Evolutionary conservation across 2,888 invertebrate species (phyloP).

Genomic region (Drosophila ezoana): DNA sequence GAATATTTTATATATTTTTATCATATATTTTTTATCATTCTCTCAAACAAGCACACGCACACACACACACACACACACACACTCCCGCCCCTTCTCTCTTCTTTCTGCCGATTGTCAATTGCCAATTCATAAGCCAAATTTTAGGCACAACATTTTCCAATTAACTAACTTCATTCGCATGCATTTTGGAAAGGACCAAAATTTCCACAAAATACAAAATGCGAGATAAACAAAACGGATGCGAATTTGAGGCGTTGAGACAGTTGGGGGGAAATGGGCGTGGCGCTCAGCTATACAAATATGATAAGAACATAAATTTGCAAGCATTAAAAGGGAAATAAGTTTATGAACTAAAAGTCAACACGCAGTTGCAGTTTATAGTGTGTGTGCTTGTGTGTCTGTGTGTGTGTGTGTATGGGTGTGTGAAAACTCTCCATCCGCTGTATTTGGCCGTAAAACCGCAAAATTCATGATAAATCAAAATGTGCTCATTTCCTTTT

Average conservation of each 20-base stretch:
- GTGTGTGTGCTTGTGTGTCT: not conserved
- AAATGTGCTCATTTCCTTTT: conserved; percentile 79
- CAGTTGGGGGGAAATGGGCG: conserved; percentile 13
- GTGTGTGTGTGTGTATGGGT: not conserved
- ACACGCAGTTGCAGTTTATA: conserved; percentile 27
- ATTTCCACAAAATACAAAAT: conserved; percentile 6
- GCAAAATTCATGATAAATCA: conserved; percentile 77
- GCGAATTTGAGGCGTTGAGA: conserved; percentile 14
- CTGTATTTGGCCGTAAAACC: conserved; percentile 45
- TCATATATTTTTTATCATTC: not conserved
- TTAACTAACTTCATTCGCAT: conserved; percentile 14
- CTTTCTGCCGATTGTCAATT: not conserved
- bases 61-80: too few relatives aligned
- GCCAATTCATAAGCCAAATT: conserved; percentile 10
- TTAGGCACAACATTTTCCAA: conserved; percentile 14
- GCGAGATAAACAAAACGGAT: conserved; percentile 36
- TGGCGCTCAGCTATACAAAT: conserved; percentile 23
- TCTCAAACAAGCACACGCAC: too few relatives aligned
- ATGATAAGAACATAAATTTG: conserved; percentile 50
- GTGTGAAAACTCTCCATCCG: conserved; percentile 20
- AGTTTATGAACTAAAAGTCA: conserved; percentile 54
- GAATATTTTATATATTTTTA: not conserved
- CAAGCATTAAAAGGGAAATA: conserved; percentile 42
- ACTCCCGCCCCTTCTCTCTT: not conserved
- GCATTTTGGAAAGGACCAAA: conserved; percentile 17